These are phyloP conservation scores for Tor tambroides DNA, from an alignment of 2,113 vertebrate species.

Conservation along the genomic window DNA sequence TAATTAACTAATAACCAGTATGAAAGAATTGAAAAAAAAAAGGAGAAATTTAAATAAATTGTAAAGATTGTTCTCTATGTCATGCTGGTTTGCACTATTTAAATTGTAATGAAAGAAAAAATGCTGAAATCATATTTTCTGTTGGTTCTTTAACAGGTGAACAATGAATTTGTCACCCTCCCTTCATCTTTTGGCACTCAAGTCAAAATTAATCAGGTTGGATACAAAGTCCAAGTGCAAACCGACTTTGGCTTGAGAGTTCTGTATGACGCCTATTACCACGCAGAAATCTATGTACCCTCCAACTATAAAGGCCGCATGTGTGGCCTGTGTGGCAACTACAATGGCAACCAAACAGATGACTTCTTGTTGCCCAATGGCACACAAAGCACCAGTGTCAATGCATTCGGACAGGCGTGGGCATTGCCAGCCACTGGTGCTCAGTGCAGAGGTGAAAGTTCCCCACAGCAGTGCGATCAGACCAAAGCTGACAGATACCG, in stretches of 20 bases:
- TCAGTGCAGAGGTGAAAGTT: conserved; percentile 57
- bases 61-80: no score
- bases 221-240: conserved; percentile 65
- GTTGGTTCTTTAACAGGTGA: conserved; percentile 58
- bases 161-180: conserved; percentile 67
- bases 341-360: conserved; percentile 63
- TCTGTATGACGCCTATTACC: conserved; percentile 67
- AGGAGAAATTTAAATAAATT: no score
- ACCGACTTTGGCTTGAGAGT: conserved; percentile 72
- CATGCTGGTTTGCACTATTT: no score
- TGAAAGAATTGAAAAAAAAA: no score
- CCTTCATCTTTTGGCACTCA: conserved; percentile 64
- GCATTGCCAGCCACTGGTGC: conserved; percentile 56
- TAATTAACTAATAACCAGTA: no score
- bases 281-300: conserved; percentile 69
- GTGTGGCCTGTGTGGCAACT: conserved; percentile 76
- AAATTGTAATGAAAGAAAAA: no score
- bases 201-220: conserved; percentile 68
- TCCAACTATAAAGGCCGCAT: conserved; percentile 65
- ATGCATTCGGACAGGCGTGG: conserved; percentile 71
- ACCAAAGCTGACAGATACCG: conserved; percentile 47
- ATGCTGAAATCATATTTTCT: neutral
- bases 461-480: conserved; percentile 57
- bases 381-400: neutral
- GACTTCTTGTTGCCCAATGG: conserved; percentile 72